These are phyloP conservation scores for Synanthedon myopaeformis DNA, from an alignment of 2,888 invertebrate species.

Conservation along the genomic window DNA sequence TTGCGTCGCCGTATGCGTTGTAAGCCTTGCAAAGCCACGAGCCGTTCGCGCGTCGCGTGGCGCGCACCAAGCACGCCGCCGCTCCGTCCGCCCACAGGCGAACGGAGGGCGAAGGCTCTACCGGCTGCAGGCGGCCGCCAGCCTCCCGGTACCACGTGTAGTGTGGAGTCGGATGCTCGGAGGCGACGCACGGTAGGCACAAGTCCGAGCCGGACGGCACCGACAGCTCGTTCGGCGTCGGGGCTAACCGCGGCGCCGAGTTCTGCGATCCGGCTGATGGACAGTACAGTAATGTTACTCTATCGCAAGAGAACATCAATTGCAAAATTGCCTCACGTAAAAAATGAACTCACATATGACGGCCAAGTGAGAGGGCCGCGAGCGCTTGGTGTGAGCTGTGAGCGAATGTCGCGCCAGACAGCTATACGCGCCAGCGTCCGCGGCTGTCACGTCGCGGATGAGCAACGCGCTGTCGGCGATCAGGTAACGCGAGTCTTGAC, in stretches of 20 bases:
- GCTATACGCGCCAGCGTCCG: slow-evolving; percentile 74
- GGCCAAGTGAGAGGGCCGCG: slow-evolving; percentile 70
- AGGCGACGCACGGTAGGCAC: slow-evolving; percentile 75
- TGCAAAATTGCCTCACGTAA: neutral
- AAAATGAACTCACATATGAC: slow-evolving; percentile 60
- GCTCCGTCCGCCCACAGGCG: slow-evolving; percentile 79
- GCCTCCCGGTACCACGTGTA: slow-evolving; percentile 69
- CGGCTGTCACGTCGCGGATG: slow-evolving; percentile 48
- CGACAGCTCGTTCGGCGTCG: slow-evolving; percentile 61
- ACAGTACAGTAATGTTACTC: neutral
- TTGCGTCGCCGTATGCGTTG: slow-evolving; percentile 76
- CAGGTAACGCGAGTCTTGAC: slow-evolving; percentile 36
- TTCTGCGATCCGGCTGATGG: slow-evolving; percentile 30
- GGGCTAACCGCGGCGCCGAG: slow-evolving; percentile 67
- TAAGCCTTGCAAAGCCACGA: slow-evolving; percentile 78
- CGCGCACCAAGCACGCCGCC: slow-evolving; percentile 76
- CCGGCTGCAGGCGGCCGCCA: slow-evolving; percentile 37
- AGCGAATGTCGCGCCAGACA: slow-evolving; percentile 77
- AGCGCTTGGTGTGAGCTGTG: slow-evolving; percentile 74
- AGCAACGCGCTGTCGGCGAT: slow-evolving; percentile 39
- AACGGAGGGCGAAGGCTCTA: slow-evolving; percentile 57
- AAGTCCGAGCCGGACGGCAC: slow-evolving; percentile 69
- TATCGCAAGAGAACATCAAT: neutral
- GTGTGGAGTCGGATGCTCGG: slow-evolving; percentile 73
- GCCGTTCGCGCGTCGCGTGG: slow-evolving; percentile 72